These are phyloP conservation scores for Habropoda laboriosa DNA, from an alignment of 1,140 invertebrate species.

Conservation along the genomic window DNA sequence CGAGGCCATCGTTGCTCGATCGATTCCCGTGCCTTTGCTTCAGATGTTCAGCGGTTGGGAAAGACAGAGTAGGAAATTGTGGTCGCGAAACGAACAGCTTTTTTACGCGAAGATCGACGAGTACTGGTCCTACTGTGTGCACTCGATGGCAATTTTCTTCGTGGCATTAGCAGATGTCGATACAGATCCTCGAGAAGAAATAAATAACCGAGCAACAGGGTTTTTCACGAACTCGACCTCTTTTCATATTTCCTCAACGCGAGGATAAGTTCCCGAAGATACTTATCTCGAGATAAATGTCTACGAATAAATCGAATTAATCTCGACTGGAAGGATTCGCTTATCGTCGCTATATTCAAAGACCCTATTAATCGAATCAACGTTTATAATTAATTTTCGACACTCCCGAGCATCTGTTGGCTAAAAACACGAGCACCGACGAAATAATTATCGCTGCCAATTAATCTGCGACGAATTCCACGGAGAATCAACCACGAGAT, in stretches of 20 bases:
- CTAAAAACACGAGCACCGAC: background rate
- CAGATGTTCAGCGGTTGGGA: background rate
- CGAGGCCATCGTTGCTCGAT: slow-evolving; percentile 36
- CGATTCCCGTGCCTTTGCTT: slow-evolving; percentile 19
- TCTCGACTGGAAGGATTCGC: too few species aligned
- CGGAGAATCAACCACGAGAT: background rate
- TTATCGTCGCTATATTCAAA: too few species aligned
- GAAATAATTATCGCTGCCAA: slow-evolving; percentile 10
- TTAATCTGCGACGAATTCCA: background rate
- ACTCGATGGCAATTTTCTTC: slow-evolving; percentile 39
- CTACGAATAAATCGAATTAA: too few species aligned
- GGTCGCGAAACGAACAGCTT: background rate
- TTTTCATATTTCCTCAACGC: background rate
- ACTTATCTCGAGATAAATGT: too few species aligned
- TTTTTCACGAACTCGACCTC: background rate
- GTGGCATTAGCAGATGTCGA: slow-evolving; percentile 29
- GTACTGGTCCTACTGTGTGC: slow-evolving; percentile 22
- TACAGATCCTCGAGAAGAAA: background rate
- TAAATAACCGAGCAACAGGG: background rate
- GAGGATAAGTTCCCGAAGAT: background rate
- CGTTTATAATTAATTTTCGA: slow-evolving; percentile 6
- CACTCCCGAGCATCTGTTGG: background rate
- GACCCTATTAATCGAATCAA: background rate
- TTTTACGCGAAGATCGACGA: background rate
- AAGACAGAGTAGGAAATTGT: background rate